A percentile compares a stretch with the other conserved stretches of the same genome.
These are phyloP conservation scores for Syngnathus floridae DNA, from an alignment of 2,113 vertebrate genomes.

Conservation along the genomic window DNA sequence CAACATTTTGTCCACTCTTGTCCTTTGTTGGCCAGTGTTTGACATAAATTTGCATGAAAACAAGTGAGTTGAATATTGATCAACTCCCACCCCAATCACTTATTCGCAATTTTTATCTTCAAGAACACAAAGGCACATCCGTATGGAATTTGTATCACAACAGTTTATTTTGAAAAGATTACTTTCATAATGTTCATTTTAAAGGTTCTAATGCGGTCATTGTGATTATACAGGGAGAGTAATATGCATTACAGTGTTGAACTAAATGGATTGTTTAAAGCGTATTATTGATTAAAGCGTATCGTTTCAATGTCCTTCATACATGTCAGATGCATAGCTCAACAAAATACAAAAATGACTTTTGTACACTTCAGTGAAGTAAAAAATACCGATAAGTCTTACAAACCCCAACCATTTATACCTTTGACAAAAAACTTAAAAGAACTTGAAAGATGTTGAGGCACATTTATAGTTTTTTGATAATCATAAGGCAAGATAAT, in stretches of 20 bases:
- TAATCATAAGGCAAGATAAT: conserved; percentile 1
- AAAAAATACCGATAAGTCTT: conserved; percentile 28
- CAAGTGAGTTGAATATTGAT: too few relatives aligned
- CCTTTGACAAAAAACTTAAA: background rate
- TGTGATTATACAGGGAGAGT: conserved; percentile 62
- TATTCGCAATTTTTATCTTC: conserved; percentile 1
- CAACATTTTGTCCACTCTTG: conserved; percentile 51
- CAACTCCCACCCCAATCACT: too few relatives aligned
- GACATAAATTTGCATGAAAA: too few relatives aligned
- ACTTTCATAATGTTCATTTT: conserved; percentile 59
- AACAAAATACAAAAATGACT: conserved; percentile 25
- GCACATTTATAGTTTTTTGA: background rate
- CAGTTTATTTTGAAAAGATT: conserved; percentile 72
- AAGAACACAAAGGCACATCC: conserved; percentile 21
- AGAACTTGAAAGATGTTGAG: background rate
- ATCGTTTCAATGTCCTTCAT: conserved; percentile 50
- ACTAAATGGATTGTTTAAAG: conserved; percentile 50
- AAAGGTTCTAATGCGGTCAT: conserved; percentile 64
- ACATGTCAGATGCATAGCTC: conserved; percentile 32
- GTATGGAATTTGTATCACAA: conserved; percentile 45
- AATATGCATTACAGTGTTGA: conserved; percentile 54
- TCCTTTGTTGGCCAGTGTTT: conserved; percentile 6
- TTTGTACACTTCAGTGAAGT: conserved; percentile 1
- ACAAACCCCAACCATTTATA: conserved; percentile 36
- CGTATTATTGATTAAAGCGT: conserved; percentile 53